phyloP scores from a whole-genome alignment of 2,113 vertebrate genomes.

The Pontoporia blainvillei region DNA sequence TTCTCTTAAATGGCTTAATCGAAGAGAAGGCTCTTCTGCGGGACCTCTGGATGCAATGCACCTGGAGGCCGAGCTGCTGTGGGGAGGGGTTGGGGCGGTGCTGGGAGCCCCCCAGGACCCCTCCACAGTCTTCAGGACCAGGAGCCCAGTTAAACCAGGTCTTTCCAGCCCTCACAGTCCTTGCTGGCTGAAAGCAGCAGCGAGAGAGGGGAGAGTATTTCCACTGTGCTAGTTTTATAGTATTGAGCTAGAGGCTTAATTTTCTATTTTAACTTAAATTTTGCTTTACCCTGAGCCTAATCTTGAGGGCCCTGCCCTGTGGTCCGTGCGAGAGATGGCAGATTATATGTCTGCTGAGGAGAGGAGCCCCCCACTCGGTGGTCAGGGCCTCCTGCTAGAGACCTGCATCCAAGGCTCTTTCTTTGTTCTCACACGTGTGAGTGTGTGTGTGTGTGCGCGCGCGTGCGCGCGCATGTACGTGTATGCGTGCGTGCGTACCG shows the following conservation, averaged over 20 bases:
- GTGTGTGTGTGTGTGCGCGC: accelerated
- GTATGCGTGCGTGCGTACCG: accelerated
- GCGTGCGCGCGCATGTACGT: no score
- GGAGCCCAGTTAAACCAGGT: not conserved
- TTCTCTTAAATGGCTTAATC: not conserved
- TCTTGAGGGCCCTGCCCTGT: not conserved
- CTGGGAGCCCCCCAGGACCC: not conserved
- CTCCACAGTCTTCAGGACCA: no score
- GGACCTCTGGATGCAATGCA: accelerated
- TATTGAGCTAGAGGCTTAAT: not conserved
- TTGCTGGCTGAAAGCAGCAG: not conserved
- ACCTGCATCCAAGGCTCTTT: accelerated
- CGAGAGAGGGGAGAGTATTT: not conserved
- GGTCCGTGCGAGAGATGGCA: not conserved
- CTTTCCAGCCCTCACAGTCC: not conserved
- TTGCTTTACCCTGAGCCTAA: accelerated
- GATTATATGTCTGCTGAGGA: not conserved
- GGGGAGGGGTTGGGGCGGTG: accelerated
- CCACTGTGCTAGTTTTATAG: not conserved
- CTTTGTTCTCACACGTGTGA: not conserved
- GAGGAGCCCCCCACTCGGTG: not conserved
- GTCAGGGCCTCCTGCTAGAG: not conserved
- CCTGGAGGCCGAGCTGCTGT: accelerated
- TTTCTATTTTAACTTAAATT: not conserved
- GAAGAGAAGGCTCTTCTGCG: not conserved